These are phyloP conservation scores for Protophormia terraenovae DNA, from an alignment of 2,888 invertebrate genomes.

Conservation along the genomic window DNA sequence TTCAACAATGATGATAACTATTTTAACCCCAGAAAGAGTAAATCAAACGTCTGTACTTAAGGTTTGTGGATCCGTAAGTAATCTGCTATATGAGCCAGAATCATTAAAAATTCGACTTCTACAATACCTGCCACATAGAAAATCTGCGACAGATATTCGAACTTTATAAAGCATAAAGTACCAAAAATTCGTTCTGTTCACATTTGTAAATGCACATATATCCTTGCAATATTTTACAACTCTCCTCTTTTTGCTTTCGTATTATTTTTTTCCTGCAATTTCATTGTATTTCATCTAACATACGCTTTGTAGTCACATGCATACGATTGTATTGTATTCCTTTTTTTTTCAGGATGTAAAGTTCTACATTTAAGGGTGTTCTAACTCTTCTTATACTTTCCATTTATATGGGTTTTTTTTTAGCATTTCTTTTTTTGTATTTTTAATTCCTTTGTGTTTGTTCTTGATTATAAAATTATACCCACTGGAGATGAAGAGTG, in stretches of 20 bases:
- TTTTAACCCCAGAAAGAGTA: too few relatives aligned
- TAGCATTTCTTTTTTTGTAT: background rate
- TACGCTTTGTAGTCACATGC: slow-evolving; percentile 32
- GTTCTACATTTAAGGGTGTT: slow-evolving; percentile 25
- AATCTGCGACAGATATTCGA: too few relatives aligned
- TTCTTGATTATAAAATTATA: slow-evolving; percentile 62
- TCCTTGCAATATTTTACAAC: background rate
- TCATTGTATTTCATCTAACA: background rate
- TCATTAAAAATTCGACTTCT: too few relatives aligned
- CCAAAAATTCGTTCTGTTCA: too few relatives aligned
- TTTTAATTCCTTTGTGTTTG: slow-evolving; percentile 42
- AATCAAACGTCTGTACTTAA: too few relatives aligned
- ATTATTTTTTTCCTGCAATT: background rate
- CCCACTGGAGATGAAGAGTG: slow-evolving; percentile 56
- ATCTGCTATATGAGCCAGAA: too few relatives aligned
- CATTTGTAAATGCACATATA: too few relatives aligned
- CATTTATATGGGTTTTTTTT: background rate
- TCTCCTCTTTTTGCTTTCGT: background rate
- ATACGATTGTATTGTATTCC: background rate
- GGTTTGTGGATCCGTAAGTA: too few relatives aligned
- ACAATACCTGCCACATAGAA: too few relatives aligned
- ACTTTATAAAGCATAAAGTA: too few relatives aligned
- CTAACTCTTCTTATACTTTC: background rate
- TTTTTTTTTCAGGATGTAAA: background rate
- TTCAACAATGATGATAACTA: too few relatives aligned